Base-by-base conservation (phyloP, 2,797 vertebrate species). In the Bovichtus diacanthus region DNA sequence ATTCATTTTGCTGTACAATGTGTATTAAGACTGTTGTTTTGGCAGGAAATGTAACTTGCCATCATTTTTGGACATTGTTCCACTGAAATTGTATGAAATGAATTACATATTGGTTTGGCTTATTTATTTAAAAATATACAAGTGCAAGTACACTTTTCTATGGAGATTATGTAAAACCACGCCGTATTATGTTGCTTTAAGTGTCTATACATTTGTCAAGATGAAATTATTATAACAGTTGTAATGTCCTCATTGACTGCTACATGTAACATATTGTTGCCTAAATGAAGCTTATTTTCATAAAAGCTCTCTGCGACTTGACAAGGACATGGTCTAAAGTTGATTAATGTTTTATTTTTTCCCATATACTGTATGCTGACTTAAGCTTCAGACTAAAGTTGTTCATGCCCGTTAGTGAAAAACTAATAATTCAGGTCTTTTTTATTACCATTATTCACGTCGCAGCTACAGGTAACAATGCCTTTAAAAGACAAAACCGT, bases 11-110 rank as follows among this genome's bases (percentile, higher is more conserved):
- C 80, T 86, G 46, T 74, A 69, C 12, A 70, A 31, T 83, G 56
- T 70, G 78, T 84, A 74, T 90, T 77, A 73, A 80, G 36, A 65
- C 66, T 82, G 34, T 50, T 55, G 56, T 65, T 19, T 47, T 53
- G 39, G 50, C 27, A 66, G 64, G n/a, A 70, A 41, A 49, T 78
- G 10, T 38, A 67, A 60, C 54, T 79, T 65, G 27, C 49, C 73
- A 84, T 82, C 76, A 29, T 58, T 27, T 10, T 82, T 77, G 81
- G 39, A 77, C 78, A 58, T 76, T 88, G 80, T 86, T 88, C 75
- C 83, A 84, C 75, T 80, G 16, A 81, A 78, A 81, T 15, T 61
- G 80, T 88, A 80, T 80, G 19, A 86, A 89, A 92, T 90, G 87
- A 91, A 93, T 81, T 66, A 77, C n/a, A n/a, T n/a, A n/a, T n/a